Conservation (phyloP, 2,888 invertebrate species). For the Anticlea derivata region DNA sequence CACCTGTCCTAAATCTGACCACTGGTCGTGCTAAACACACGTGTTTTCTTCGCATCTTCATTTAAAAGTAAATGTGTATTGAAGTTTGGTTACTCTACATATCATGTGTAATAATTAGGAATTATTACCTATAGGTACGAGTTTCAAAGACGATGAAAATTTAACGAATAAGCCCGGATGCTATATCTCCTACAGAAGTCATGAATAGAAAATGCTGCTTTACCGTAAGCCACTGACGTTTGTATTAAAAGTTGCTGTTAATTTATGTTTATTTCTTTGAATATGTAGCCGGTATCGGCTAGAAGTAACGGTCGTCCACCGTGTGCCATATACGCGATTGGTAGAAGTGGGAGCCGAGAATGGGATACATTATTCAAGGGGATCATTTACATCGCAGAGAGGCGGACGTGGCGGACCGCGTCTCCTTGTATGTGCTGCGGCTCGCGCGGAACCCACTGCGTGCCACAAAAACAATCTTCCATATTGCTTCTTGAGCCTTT, state of each 20-base stretch:
- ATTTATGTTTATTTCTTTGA: slow-evolving; percentile 45
- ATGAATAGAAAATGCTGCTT: slow-evolving; percentile 20
- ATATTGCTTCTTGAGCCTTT: slow-evolving; percentile 67
- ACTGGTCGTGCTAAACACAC: too few relatives aligned
- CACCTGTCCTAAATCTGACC: too few relatives aligned
- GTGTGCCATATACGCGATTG: slow-evolving; percentile 71
- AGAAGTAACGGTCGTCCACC: slow-evolving; percentile 74
- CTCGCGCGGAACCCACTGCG: slow-evolving; percentile 68
- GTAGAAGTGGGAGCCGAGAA: slow-evolving; percentile 70
- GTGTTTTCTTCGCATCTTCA: too few relatives aligned
- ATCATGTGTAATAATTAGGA: too few relatives aligned
- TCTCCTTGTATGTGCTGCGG: slow-evolving; percentile 71
- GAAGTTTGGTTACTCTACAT: too few relatives aligned
- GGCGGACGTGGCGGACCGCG: slow-evolving; percentile 69
- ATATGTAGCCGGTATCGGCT: slow-evolving; percentile 64
- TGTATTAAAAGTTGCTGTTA: slow-evolving; percentile 35
- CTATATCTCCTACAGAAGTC: neutral
- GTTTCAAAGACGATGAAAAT: neutral
- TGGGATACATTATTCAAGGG: slow-evolving; percentile 81
- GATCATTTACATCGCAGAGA: slow-evolving; percentile 80
- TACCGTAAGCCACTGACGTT: slow-evolving; percentile 27
- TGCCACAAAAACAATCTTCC: slow-evolving; percentile 68
- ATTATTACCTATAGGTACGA: too few relatives aligned
- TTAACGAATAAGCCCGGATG: neutral
- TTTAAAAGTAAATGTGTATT: too few relatives aligned